Evolutionary conservation across 2,797 vertebrate genomes (phyloP).

Genomic region (Podarcis lilfordi): DNA sequence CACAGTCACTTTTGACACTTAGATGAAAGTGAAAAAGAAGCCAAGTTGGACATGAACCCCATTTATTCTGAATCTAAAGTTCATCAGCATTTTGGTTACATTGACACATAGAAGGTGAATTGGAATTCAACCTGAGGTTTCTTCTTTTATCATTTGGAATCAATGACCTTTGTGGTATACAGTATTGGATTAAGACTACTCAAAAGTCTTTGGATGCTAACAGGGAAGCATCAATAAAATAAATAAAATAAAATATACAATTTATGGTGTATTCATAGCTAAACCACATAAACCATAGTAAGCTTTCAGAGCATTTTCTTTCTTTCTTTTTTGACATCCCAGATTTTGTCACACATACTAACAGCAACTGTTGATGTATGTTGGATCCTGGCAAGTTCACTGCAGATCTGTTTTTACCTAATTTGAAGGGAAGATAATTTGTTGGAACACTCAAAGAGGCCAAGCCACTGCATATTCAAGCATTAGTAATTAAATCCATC

Average conservation of each 20-base stretch:
- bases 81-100: constrained; percentile 73
- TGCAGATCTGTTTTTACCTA: constrained; percentile 32
- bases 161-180: constrained; percentile 52
- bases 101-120: constrained; percentile 68
- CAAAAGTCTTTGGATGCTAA: constrained; percentile 34
- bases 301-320: neutral
- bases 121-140: constrained; percentile 63
- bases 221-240: constrained; percentile 13
- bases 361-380: accelerated
- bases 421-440: constrained; percentile 38
- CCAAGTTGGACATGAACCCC: constrained; percentile 65
- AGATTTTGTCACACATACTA: constrained; percentile 28
- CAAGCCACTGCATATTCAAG: constrained; percentile 65
- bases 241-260: constrained; percentile 7
- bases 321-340: neutral
- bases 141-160: constrained; percentile 57
- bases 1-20: neutral
- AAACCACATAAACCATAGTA: constrained; percentile 14
- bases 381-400: neutral
- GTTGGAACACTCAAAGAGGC: constrained; percentile 10
- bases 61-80: constrained; percentile 74
- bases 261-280: constrained; percentile 34
- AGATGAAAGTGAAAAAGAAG: constrained; percentile 42
- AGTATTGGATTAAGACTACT: neutral
- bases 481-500: constrained; percentile 83